Base-by-base conservation (phyloP, 2,113 vertebrate species). In the Glaucomys volans region DNA sequence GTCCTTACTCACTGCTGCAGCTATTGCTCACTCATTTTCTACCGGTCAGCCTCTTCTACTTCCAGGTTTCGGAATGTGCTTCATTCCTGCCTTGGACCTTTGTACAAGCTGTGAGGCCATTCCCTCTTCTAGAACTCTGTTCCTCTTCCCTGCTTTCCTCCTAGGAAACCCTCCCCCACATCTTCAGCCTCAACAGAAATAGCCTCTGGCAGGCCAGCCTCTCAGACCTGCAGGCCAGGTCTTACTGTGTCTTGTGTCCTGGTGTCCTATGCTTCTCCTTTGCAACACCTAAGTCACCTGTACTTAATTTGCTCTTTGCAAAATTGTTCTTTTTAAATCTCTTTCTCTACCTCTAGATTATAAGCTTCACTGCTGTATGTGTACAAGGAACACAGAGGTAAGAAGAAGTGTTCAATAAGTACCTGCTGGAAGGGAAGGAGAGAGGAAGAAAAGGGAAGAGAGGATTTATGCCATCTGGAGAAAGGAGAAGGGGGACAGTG, bases 221-320 rank as follows among this genome's bases (percentile, higher is more conserved):
- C 8, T 42, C 9, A 6, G 77, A 47, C 44, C 50, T 20, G 22
- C 20, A 54, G 47, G 18, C 35, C 13, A 26, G 37, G 28, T 17
- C n/a, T 92, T 47, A 0, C 69, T 3, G 0, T 0, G 1, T 6
- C 16, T 9, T n/a, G 35, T 37, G 40, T 40, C 50, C 87, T 35
- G 40, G 72, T 24, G 57, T 10, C 40, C 71, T 16, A 6, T 4
- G 1, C 11, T 2, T 32, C 14, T 81, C 76, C 54, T 40, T 24
- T 37, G 44, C 40, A 37, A 50, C 28, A 20, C 35, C 81, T 18
- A 2, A 14, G 14, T 35, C 47, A 35, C 67, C 87, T 12, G 16
- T 4, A 40, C 79, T 10, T 9, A 88, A 32, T 37, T 86, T 52
- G 18, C 35, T 26, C n/a, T 67, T n/a, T 72, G 62, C 26, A 26